phyloP scores from a whole-genome alignment of 2,797 vertebrate genomes.

The Hyperoplus lanceolatus region DNA sequence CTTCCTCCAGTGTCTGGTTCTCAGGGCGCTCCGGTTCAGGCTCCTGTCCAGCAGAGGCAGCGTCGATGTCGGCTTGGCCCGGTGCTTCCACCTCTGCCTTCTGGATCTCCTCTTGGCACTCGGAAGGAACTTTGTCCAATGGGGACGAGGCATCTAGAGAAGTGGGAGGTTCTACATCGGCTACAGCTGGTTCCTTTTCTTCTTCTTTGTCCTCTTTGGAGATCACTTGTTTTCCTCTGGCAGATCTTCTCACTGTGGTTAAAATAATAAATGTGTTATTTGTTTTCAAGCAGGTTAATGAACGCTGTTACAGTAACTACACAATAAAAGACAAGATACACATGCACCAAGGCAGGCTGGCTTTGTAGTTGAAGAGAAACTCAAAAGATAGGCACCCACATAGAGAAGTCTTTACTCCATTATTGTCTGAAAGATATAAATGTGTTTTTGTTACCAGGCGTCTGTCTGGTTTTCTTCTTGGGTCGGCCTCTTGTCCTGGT shows the following conservation, averaged over 20 bases:
- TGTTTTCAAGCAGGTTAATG: too few relatives aligned
- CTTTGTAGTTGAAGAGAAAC: too few relatives aligned
- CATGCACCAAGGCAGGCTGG: too few relatives aligned
- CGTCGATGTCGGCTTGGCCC: not conserved
- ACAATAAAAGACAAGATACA: too few relatives aligned
- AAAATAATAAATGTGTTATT: too few relatives aligned
- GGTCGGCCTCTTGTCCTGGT: conserved; percentile 45
- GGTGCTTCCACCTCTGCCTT: conserved; percentile 8
- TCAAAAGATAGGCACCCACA: too few relatives aligned
- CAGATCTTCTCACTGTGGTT: conserved; percentile 72
- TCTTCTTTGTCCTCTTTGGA: not conserved
- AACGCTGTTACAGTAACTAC: too few relatives aligned
- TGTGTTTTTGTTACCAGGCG: conserved; percentile 59
- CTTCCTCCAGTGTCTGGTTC: not conserved
- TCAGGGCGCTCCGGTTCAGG: not conserved
- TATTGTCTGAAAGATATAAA: not conserved
- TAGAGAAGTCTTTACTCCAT: not conserved
- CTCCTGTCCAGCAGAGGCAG: conserved; percentile 7
- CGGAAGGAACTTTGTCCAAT: not conserved
- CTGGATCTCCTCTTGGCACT: conserved; percentile 9
- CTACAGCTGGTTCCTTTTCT: not conserved
- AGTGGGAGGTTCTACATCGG: not conserved
- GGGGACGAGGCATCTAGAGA: not conserved
- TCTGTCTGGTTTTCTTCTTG: conserved; percentile 57
- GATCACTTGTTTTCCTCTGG: conserved; percentile 30